phyloP scores from a whole-genome alignment of 2,888 invertebrate species.

The Metopia argyrocephala region DNA sequence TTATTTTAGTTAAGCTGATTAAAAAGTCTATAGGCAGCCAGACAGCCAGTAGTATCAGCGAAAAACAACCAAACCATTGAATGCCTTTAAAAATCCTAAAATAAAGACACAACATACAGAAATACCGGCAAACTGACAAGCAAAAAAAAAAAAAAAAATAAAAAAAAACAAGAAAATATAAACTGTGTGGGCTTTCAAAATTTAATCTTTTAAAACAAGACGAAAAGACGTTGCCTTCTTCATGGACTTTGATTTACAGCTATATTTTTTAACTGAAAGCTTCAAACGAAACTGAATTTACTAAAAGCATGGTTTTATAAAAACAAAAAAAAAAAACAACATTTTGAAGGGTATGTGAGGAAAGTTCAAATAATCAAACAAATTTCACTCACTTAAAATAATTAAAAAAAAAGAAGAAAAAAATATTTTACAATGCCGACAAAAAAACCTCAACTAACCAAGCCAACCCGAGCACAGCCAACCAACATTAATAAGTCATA shows the following conservation, averaged over 20 bases:
- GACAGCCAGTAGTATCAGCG: too few species aligned
- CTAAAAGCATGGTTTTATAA: too few species aligned
- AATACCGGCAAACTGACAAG: too few species aligned
- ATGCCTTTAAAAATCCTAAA: constrained; percentile 15
- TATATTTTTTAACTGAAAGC: too few species aligned
- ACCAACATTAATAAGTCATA: constrained; percentile 27
- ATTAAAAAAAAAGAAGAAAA: constrained; percentile 9
- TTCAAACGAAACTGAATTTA: constrained; percentile 10
- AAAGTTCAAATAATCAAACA: constrained; percentile 16
- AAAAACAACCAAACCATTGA: not conserved
- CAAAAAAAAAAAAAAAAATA: constrained; percentile 2
- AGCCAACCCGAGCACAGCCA: not conserved
- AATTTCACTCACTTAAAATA: constrained; percentile 19
- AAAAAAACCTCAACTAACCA: not conserved
- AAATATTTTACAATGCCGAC: constrained; percentile 3
- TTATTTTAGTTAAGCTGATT: constrained; percentile 53
- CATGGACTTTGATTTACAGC: too few species aligned
- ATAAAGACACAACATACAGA: too few species aligned
- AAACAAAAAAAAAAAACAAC: not conserved
- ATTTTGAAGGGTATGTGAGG: too few species aligned
- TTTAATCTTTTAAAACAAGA: constrained; percentile 28
- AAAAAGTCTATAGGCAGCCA: too few species aligned
- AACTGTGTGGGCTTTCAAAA: constrained; percentile 29
- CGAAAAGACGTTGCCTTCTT: too few species aligned
- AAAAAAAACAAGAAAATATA: not conserved